Evolutionary conservation across 2,797 vertebrate genomes (phyloP), one percentile per base, ranked within the genome.

Genomic region (Sphenopsis melanotis): DNA sequence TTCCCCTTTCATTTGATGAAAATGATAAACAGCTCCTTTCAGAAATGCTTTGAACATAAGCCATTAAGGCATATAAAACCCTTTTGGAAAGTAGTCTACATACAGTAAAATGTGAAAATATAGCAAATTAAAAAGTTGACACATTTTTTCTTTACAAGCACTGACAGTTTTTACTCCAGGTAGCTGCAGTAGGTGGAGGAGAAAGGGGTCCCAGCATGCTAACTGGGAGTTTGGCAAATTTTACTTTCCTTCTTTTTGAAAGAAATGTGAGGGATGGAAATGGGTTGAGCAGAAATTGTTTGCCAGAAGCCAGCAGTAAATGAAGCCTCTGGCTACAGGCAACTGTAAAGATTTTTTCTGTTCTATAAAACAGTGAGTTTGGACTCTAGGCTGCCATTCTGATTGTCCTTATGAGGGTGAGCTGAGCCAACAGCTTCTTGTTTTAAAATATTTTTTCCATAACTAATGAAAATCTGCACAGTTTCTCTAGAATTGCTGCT

Each of bases 401-500:
- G 64, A 55, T 69, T 94, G 84, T 94, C 39, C 68, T 95, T 91
- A 83, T 61, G 53, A 87, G 44, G 7, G 18, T 61, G 20, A 93
- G 10, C 55, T 77, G 36, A 68, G 89, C 79, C 87, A 95, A 91
- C 5, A 83, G 27, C 61, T 91, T 92, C 80, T 94, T 87, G 56
- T 93, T 95, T 85, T 93, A 87, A 92, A 95, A 52, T 68, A 68
- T 60, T 53, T 93, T 96, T 97, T 94, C 92, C 79, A 60, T 90
- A 89, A 71, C 79, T 85, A 68, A 65, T 17, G 34, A 93, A 87
- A 90, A 0, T 59, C 36, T 5, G 1, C 78, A 80, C 68, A 50
- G 21, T 95, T 97, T 89, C 71, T 95, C 36, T 75, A 87, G 53
- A 57, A 60, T 24, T 90, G 42, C 64, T 1, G 2, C 34, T 83